Evolutionary conservation across 2,888 invertebrate genomes (phyloP).

Genomic region (Camponotus fellah): DNA sequence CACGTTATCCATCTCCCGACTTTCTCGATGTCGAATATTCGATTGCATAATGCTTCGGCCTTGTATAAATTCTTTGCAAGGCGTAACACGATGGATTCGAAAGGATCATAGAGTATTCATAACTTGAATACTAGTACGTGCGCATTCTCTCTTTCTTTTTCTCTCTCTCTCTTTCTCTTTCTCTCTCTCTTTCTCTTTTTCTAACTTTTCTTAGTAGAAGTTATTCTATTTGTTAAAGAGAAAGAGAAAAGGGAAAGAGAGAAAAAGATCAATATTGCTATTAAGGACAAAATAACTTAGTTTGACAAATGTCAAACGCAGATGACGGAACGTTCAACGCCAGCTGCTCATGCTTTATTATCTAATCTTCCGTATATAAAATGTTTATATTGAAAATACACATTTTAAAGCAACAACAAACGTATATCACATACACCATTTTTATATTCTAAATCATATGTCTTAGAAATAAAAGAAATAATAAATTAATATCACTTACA

Average conservation of each 20-base stretch:
- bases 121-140: slow-evolving; percentile 13
- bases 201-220: slow-evolving; percentile 37
- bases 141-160: too few relatives aligned
- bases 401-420: not conserved
- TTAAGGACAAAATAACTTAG: slow-evolving; percentile 3
- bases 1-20: slow-evolving; percentile 59
- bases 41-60: slow-evolving; percentile 64
- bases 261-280: slow-evolving; percentile 40
- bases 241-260: slow-evolving; percentile 7
- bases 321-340: slow-evolving; percentile 42
- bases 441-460: not conserved
- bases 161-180: too few relatives aligned
- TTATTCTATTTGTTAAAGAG: slow-evolving; percentile 21
- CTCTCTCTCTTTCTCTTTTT: not conserved
- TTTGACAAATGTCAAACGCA: slow-evolving; percentile 63
- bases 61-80: slow-evolving; percentile 58
- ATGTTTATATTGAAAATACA: not conserved
- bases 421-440: not conserved
- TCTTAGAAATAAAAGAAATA: not conserved
- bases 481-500: not conserved
- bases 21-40: slow-evolving; percentile 65
- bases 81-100: slow-evolving; percentile 41
- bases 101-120: slow-evolving; percentile 10
- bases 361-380: slow-evolving; percentile 30
- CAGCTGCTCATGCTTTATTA: slow-evolving; percentile 74